Conservation (phyloP, 2,888 invertebrate species). For the Drosophila ustulata region DNA sequence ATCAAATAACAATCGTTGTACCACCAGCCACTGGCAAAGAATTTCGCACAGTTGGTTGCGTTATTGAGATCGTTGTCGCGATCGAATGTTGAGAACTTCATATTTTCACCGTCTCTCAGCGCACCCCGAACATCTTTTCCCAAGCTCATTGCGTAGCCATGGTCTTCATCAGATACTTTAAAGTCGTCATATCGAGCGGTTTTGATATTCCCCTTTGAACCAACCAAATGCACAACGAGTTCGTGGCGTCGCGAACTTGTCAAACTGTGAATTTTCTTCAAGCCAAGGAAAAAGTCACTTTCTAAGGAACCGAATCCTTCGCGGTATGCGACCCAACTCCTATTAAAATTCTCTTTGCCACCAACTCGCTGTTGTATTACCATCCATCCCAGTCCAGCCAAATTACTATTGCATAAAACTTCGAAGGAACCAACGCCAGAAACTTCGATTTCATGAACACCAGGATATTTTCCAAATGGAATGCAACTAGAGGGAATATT, state of each 20-base stretch:
- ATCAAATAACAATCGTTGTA: too few relatives aligned
- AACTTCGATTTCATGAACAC: neutral
- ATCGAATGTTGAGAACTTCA: slow-evolving; percentile 3
- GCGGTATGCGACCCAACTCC: neutral
- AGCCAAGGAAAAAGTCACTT: neutral
- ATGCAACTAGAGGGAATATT: neutral
- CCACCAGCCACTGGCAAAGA: too few relatives aligned
- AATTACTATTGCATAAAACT: neutral
- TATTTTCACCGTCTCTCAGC: neutral
- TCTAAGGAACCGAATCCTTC: neutral
- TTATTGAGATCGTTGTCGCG: neutral
- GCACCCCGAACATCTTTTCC: neutral
- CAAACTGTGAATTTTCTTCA: slow-evolving; percentile 2
- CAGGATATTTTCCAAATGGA: neutral
- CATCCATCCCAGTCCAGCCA: neutral
- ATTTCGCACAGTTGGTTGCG: too few relatives aligned
- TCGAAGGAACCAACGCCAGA: neutral
- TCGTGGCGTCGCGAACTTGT: neutral
- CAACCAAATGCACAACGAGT: neutral
- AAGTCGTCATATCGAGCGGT: slow-evolving; percentile 1
- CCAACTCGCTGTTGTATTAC: neutral
- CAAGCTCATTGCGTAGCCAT: neutral
- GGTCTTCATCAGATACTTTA: neutral
- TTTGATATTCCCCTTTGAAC: neutral
- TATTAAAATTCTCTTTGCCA: neutral